Percentiles rank a stretch among this genome's conserved stretches.
These are phyloP conservation scores for Amblyornis subalaris DNA, from an alignment of 2,113 vertebrate genomes.

Conservation along the genomic window DNA sequence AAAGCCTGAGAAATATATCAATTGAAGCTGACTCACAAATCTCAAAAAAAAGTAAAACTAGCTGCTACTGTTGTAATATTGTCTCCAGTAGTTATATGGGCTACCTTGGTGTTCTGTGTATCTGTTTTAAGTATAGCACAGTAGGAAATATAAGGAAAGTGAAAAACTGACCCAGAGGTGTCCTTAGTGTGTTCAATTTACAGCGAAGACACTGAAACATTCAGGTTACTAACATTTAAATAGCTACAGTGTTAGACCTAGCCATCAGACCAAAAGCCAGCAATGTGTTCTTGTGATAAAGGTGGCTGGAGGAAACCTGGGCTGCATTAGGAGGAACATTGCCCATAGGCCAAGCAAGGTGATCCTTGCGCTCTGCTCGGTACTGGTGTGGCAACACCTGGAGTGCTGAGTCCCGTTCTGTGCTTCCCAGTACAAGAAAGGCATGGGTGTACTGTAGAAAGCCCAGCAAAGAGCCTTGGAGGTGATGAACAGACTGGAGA, in stretches of 20 bases:
- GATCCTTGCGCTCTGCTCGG: background rate
- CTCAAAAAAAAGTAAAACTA: background rate
- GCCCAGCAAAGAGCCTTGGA: background rate
- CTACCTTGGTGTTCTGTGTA: background rate
- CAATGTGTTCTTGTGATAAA: background rate
- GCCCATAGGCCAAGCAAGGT: background rate
- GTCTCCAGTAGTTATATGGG: background rate
- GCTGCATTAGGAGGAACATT: background rate
- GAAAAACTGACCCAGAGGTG: background rate
- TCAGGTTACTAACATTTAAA: background rate
- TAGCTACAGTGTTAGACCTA: background rate
- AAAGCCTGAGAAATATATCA: background rate
- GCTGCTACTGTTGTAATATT: background rate
- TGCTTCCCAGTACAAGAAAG: background rate
- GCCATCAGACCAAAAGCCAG: background rate
- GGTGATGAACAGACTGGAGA: background rate
- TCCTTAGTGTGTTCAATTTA: background rate
- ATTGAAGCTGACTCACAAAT: background rate
- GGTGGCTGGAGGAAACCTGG: background rate
- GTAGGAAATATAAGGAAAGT: background rate
- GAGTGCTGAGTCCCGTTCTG: background rate
- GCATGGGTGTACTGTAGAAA: background rate
- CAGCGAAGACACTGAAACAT: background rate
- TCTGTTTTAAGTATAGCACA: background rate
- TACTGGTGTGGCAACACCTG: background rate